phyloP scores from a whole-genome alignment of 64 coral and sea anemone genomes.

The Stylophora pistillata region DNA sequence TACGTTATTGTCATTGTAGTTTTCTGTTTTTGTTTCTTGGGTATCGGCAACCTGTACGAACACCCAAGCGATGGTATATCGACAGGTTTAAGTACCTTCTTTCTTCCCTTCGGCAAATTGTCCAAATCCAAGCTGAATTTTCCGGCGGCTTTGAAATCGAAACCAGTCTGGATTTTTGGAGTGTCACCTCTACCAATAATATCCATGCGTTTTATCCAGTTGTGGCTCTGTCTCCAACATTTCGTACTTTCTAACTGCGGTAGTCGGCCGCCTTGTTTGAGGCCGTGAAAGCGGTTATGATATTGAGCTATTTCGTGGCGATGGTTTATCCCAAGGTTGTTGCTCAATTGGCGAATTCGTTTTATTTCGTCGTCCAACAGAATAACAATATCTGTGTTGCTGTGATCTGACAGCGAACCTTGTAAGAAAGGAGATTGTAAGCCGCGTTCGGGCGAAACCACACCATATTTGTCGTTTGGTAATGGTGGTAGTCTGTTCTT shows the following conservation, averaged over 20 bases:
- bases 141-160: neutral
- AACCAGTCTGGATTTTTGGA: neutral
- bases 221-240: slow-evolving; percentile 59
- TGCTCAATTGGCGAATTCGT: slow-evolving; percentile 27
- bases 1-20: too few relatives aligned
- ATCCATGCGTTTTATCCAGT: slow-evolving; percentile 60
- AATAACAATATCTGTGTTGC: slow-evolving; percentile 13
- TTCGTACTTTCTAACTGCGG: slow-evolving; percentile 6
- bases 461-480: neutral
- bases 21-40: neutral
- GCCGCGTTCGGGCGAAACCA: neutral
- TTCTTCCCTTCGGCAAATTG: slow-evolving; percentile 13
- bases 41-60: slow-evolving; percentile 53
- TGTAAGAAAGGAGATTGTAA: neutral
- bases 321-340: slow-evolving; percentile 36
- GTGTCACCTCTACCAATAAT: neutral
- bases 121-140: slow-evolving; percentile 14
- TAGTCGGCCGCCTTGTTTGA: slow-evolving; percentile 7
- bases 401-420: slow-evolving; percentile 8
- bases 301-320: slow-evolving; percentile 24
- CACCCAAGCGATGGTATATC: slow-evolving; percentile 50
- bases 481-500: slow-evolving; percentile 33
- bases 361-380: slow-evolving; percentile 18
- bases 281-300: slow-evolving; percentile 15
- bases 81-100: slow-evolving; percentile 21